Evolutionary conservation across 1,140 invertebrate species (phyloP), one percentile per base, ranked within the genome.

Genomic region (Zaprionus ornatus): DNA sequence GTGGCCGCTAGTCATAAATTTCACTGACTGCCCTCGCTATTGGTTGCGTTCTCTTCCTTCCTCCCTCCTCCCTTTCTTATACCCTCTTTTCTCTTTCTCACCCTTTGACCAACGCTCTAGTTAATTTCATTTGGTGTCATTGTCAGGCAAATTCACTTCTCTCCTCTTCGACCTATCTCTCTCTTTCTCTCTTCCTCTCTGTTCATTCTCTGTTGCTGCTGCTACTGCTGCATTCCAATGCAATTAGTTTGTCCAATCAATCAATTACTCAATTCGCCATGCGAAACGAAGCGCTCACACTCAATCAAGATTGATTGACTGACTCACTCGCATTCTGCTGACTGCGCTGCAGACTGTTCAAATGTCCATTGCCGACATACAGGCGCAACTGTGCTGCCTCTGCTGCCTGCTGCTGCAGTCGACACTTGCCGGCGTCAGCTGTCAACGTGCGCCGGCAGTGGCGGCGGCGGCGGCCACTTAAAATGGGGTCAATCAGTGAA

Each of bases 71-170:
- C 25, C 63, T 55, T 37, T 50, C 60, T 19, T 4, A 4, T 25
- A n/a, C 35, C 42, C 0, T 27, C 37, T 9, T 13, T 12, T 67
- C 77, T 4, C 15, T 17, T 17, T 7, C n/a, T 17, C 17, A n/a
- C 4, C 6, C 40, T 45, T 45, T 45, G 40, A 6, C n/a, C 40
- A 42, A 2, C 40, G 80, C 79, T 82, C 82, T 80, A 87, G 72
- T 79, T 86, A 60, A 82, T 72, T 78, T 79, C 52, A 82, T 82
- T 83, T 78, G 77, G 77, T 88, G 84, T 87, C 84, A 83, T 80
- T 87, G 80, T 77, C 80, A 82, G 73, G 54, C 70, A 55, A 54
- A 54, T 27, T 35, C 45, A 50, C 29, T 59, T 32, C 9, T 9
- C 29, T 10, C 2, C 35, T 40, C 4, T 29, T 21, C 5, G 2